Base-by-base conservation (phyloP, 2,113 vertebrate species). In the Mixornis gularis region DNA sequence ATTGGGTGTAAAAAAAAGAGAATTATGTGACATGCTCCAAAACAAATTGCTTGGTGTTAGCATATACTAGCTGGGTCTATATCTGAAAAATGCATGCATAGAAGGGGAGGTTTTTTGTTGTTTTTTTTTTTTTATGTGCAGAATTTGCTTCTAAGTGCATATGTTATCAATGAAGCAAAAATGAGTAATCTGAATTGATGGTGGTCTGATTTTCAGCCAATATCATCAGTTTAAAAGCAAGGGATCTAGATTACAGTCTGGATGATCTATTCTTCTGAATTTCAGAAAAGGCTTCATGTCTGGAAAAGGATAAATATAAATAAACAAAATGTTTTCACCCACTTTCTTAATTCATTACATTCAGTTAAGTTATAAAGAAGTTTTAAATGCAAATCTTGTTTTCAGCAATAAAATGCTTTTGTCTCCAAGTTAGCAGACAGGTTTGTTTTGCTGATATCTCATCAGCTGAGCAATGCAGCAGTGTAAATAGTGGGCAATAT, bases 21-120 rank as follows among this genome's bases (percentile, higher is more conserved):
- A 90, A 89, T 95, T 97, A 94, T 95, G 88, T 96, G 94, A 94
- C 93, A 94, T 79, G 72, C 89, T 94, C 68, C 91, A 92, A 95
- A 96, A 94, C 86, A 95, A 94, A 94, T 96, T 90, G 89, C 94
- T 89, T 71, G 43, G 64, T 1, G 56, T 92, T 91, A 92, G 65
- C 95, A 95, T 95, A 93, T 49, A 91, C 85, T 90, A 79, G 85
- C 83, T 90, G 87, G 73, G 79, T 81, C 92, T 95, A 5, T 83
- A 87, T 87, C 77, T 91, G 93, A 89, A 92, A 93, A 95, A 93
- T 80, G 36, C 76, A 79, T 62, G 65, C 69, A 87, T 15, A 44
- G 64, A 58, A 87, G 36, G 48, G 25, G 18, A 79, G n/a, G 68
- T 9, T 71, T 58, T 41, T 41, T 73, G n/a, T n/a, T 38, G 8